A percentile compares a stretch with the other conserved stretches of the same genome.
Conservation (phyloP, 1,140 invertebrate species). For the Anadara kagoshimensis region DNA sequence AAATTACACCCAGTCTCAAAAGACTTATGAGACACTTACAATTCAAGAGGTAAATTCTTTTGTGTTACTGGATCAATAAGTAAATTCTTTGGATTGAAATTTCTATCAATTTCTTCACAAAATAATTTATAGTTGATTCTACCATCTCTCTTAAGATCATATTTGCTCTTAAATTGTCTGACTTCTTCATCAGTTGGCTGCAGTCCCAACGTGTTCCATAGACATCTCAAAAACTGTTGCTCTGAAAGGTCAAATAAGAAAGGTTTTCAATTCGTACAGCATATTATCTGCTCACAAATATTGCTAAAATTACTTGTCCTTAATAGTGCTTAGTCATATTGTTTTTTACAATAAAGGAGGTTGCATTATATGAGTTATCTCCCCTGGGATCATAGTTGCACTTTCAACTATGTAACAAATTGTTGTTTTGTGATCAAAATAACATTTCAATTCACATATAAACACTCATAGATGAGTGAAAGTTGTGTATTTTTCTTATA, state of each 20-base stretch:
- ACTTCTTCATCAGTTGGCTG: slow-evolving; percentile 66
- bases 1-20: too few species aligned
- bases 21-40: slow-evolving; percentile 57
- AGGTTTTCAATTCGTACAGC: background rate
- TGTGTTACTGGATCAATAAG: slow-evolving; percentile 59
- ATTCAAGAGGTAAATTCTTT: slow-evolving; percentile 61
- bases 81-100: slow-evolving; percentile 64
- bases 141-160: slow-evolving; percentile 64
- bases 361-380: too few species aligned
- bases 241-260: slow-evolving; percentile 50
- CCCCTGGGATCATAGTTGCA: too few species aligned
- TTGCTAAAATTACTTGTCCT: background rate
- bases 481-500: background rate
- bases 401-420: too few species aligned
- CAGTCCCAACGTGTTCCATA: slow-evolving; percentile 69
- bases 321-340: background rate
- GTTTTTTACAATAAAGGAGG: background rate
- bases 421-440: background rate
- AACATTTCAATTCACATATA: background rate
- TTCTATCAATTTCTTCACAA: slow-evolving; percentile 67
- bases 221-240: slow-evolving; percentile 70
- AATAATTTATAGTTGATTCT: slow-evolving; percentile 71
- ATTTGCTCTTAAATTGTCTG: slow-evolving; percentile 60
- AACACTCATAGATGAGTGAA: background rate
- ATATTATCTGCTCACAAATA: background rate